Base-by-base conservation (phyloP, 2,888 invertebrate species). In the Schizotus pectinicornis region DNA sequence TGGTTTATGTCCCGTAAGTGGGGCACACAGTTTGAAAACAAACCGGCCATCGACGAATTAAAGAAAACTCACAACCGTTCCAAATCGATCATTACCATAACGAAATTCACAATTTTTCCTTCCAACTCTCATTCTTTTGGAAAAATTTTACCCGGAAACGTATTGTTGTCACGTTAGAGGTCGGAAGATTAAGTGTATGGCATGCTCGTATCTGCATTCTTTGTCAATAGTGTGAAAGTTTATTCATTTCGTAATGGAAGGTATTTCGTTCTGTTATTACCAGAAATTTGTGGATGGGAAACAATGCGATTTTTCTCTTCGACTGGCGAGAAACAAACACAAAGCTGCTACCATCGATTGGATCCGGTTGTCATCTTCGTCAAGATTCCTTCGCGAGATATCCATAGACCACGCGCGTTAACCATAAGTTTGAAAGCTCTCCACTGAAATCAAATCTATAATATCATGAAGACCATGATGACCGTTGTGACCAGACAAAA, bases 1-100 rank as follows among this genome's bases (percentile, higher is more conserved):
- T 45, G 22, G 22, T 22, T 22, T 22, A 22, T 22, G 22, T 22
- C 22, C 22, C 22, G 22, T 5, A 22, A 31, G 49, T 60, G 49
- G 53, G 59, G 47, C 22, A 22, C 45, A 45, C 32, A 13, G 14
- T 30, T 51, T 56, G 43, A 56, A 41, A 35, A 53, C 59, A 47
- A 48, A 42, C 37, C 51, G 51, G 34, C 51, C 42, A 39, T 22
- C 5, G 5, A 3, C 22, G 22, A 22, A 22, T 22, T 22, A 22
- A 22, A 2, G 22, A 22, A 22, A 22, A 22, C 22, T 22, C 22
- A 22, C 22, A 22, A 22, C 22, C 22, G 5, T 22, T 22, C 22
- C 22, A 22, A 22, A 22, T 22, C 22, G 22, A 22, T 22, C 22
- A 22, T 22, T 22, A 22, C 22, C 22, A 22, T 22, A 22, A 5